Base-by-base conservation (phyloP, 2,113 vertebrate species). In the Pomatorhinus ruficollis region DNA sequence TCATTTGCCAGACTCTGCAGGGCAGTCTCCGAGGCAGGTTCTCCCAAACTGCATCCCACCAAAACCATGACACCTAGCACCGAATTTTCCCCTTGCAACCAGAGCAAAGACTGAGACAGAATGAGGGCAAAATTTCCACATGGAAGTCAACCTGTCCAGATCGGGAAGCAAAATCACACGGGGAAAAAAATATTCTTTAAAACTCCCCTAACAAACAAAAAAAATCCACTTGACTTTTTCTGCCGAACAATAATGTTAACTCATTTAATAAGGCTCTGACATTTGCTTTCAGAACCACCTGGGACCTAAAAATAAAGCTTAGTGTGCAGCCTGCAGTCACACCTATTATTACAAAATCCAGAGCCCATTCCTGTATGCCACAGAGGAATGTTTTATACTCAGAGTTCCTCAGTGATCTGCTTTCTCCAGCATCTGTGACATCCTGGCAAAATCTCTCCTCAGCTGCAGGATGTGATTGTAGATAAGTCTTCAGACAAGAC, bases 261-360 rank as follows among this genome's bases (percentile, higher is more conserved):
- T 93, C 63, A 50, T 90, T 94, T 93, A 94, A 91, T 89, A 85
- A 83, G 61, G 42, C 70, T 91, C 74, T 96, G 94, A 89, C 89
- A 94, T 95, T 96, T 96, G 87, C 84, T 74, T 95, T 87, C 66
- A 70, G 84, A 82, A 93, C 24, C 69, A 54, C 56, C 30, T 59
- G 93, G 63, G 94, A 90, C 42, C 54, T 77, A 42, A 70, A 87
- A 96, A 94, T 85, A 76, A 92, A 94, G 82, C 63, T 85, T 23
- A 83, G 66, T 63, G 70, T 70, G 78, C 77, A 83, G 91, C 47
- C 84, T 65, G n/a, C 50, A 93, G 60, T 44, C 76, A 95, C 86
- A 81, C 16, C 27, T 81, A 31, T 54, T 74, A 95, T 42, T 80
- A 74, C 64, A 81, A 77, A 90, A 95, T 39, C 1, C 39, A 83